These are phyloP conservation scores for Asarcornis scutulata DNA, from an alignment of 2,113 vertebrate species.

Conservation along the genomic window DNA sequence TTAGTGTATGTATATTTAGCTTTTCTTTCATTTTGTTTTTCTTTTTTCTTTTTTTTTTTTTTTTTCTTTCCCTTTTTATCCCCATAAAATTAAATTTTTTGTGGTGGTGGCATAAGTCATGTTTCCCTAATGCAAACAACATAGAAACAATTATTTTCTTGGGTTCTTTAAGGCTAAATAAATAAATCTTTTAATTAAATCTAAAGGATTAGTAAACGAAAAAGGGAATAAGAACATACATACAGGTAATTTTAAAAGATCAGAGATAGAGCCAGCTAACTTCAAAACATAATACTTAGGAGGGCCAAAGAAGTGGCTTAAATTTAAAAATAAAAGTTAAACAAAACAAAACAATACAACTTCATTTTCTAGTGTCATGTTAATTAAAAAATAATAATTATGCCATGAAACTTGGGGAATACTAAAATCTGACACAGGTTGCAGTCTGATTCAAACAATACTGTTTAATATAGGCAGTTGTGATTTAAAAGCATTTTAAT, in stretches of 20 bases:
- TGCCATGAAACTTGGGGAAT: background rate
- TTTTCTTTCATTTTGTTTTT: background rate
- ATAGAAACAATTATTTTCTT: background rate
- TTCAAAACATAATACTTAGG: background rate
- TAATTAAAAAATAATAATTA: background rate
- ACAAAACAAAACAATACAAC: background rate
- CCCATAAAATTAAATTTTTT: background rate
- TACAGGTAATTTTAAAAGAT: background rate
- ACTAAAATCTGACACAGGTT: background rate
- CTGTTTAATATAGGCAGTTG: background rate
- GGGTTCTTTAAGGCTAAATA: background rate
- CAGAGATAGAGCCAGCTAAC: background rate
- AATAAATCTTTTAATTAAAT: conserved; percentile 13
- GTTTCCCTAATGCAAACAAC: background rate
- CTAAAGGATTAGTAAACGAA: background rate
- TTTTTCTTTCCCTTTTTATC: too few species aligned
- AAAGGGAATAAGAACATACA: background rate
- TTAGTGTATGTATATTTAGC: background rate
- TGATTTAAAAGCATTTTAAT: background rate
- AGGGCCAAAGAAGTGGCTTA: background rate
- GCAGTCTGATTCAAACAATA: background rate
- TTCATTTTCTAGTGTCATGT: background rate
- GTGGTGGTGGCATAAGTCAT: background rate
- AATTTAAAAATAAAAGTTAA: background rate
- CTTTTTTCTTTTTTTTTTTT: too few species aligned